Base-by-base conservation (phyloP, 2,888 invertebrate species). In the Amblyjoppa proteus region DNA sequence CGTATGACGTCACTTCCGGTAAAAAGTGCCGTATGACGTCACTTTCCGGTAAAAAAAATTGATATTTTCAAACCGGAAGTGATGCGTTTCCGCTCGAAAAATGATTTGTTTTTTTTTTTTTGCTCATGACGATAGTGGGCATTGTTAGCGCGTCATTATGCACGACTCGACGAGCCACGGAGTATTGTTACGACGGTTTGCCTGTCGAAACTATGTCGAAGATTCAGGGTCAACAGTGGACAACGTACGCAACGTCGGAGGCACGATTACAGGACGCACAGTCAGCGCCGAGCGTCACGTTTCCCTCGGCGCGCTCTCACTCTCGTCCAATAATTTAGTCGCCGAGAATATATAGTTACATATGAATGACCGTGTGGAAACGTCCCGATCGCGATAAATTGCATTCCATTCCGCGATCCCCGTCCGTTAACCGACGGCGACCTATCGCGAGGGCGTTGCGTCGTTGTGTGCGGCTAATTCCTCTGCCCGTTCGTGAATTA, bases 321-420 rank as follows among this genome's bases (percentile, higher is more conserved):
- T 58, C 64, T 75, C 28, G n/a, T 75, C 74, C 61, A 41, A 64
- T 75, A 61, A 75, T 61, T 75, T 61, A 28, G 61, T 64, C 49
- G 74, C 74, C 61, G 74, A 61, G 49, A 0, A 56, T 13, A 38
- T 56, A 45, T 11, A 49, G 28, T 16, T 61, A 68, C 49, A 25
- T 69, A 53, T 20, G 49, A 66, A 79, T 69, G 78, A 74, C 56
- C 74, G 53, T 75, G 83, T 79, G 70, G 79, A 83, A 79, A 83
- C 64, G 45, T 75, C 78, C 79, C 79, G 61, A 70, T 83, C 70
- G 64, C 79, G 75, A 75, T 83, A 75, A 79, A 74, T 53, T 64
- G 61, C 64, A 74, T 80, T 74, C 66, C 53, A 80, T 76, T 80
- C 80, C 56, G 71, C 16, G 16, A 38, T 64, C 34, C 34, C 31